Evolutionary conservation across 2,888 invertebrate species (phyloP), one percentile per base, ranked within the genome.

Genomic region (Netelia inedita): DNA sequence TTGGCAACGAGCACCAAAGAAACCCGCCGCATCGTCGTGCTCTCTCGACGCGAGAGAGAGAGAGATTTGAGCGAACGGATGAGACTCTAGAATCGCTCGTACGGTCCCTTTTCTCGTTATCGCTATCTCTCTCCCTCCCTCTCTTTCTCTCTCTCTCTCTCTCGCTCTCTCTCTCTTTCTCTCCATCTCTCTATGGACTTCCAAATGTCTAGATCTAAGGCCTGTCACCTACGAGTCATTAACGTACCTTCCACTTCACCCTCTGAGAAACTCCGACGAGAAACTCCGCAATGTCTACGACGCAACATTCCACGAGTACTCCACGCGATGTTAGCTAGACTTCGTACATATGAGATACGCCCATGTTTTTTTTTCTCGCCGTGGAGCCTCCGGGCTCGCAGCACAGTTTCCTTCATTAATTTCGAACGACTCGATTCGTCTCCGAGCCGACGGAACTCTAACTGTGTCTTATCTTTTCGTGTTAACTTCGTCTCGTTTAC

Each of bases 151-250:
- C 63, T 65, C 57, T 35, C 14, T 28, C n/a, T 65, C 55, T 59
- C 63, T 65, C 57, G 16, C 14, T 28, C n/a, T 66, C 73, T 46
- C 35, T 57, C 41, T 57, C 41, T 57, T 11, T 66, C 73, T 68
- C 57, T 59, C 23, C 50, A 66, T 72, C 28, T 65, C 61, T 55
- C 65, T 59, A 65, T 71, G 11, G 59, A 74, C 73, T 6, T 82
- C 68, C 86, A 90, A 90, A 92, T 89, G 91, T 92, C 90, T 91
- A 91, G 92, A 93, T 92, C 91, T 91, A 92, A 92, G 89, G 89
- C 89, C 91, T 90, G 92, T 92, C 92, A 91, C 92, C 92, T 91
- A 92, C 92, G 92, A 93, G 91, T 93, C 93, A 93, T 93, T 93
- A 93, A 91, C 92, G 92, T 91, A 91, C 91, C 92, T 90, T 87